These are phyloP conservation scores for Dallia pectoralis DNA, from an alignment of 2,797 vertebrate genomes.

Conservation along the genomic window DNA sequence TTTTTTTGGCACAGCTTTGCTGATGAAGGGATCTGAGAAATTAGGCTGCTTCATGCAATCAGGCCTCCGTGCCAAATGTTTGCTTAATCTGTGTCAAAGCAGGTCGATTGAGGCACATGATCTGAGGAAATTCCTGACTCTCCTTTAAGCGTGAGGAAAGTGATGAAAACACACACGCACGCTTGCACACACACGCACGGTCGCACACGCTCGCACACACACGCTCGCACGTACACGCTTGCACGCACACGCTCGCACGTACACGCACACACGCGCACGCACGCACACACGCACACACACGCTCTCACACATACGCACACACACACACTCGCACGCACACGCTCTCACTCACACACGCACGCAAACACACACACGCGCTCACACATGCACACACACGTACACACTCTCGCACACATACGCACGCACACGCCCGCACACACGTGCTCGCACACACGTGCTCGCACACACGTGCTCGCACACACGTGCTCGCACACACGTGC, in stretches of 20 bases:
- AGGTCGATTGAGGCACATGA: background rate
- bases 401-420: slow-evolving; percentile 18
- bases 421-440: slow-evolving; percentile 30
- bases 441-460: slow-evolving; percentile 19
- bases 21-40: slow-evolving; percentile 5
- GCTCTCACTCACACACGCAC: background rate
- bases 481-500: no score
- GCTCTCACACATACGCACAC: no score
- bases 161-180: background rate
- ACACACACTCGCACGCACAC: slow-evolving; percentile 6
- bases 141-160: no score
- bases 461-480: slow-evolving; percentile 43
- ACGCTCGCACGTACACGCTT: background rate
- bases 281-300: slow-evolving; percentile 33
- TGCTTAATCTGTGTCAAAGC: background rate
- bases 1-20: background rate
- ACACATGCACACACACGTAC: background rate
- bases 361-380: background rate
- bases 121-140: background rate
- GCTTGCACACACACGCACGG: no score
- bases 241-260: background rate
- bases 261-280: background rate
- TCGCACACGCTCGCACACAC: background rate
- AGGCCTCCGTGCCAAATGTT: background rate
- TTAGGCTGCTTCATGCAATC: background rate